phyloP scores from a whole-genome alignment of 2,888 invertebrate species.

The Hylaea fasciaria region DNA sequence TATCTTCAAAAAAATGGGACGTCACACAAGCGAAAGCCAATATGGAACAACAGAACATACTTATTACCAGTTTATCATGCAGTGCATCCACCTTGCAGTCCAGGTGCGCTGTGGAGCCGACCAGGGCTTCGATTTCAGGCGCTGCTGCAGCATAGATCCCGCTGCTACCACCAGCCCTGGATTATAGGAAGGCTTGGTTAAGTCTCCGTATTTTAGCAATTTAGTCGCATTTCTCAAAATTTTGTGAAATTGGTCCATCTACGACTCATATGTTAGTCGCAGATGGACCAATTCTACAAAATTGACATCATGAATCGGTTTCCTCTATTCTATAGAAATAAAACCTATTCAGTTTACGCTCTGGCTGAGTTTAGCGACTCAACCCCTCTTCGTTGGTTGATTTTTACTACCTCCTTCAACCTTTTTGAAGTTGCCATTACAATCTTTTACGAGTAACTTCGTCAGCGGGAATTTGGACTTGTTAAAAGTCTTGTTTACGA shows the following conservation, averaged over 20 bases:
- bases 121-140: conserved; percentile 76
- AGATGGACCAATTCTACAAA: too few relatives aligned
- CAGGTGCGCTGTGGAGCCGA: conserved; percentile 76
- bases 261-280: too few relatives aligned
- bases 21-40: conserved; percentile 2
- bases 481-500: conserved; percentile 22
- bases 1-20: neutral
- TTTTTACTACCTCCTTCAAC: conserved; percentile 9
- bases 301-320: too few relatives aligned
- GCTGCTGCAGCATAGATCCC: conserved; percentile 78
- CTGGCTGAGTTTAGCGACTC: neutral
- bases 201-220: too few relatives aligned
- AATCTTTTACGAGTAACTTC: conserved; percentile 26
- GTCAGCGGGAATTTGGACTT: conserved; percentile 23
- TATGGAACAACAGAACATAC: conserved; percentile 23
- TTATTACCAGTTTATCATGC: conserved; percentile 80
- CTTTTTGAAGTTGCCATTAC: conserved; percentile 10
- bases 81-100: conserved; percentile 81
- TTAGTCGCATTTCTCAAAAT: too few relatives aligned
- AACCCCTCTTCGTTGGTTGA: conserved; percentile 10
- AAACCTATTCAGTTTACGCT: too few relatives aligned
- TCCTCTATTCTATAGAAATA: too few relatives aligned
- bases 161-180: conserved; percentile 67
- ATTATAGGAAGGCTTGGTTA: neutral
- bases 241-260: too few relatives aligned